Evolutionary conservation across 2,797 vertebrate genomes (phyloP).

Genomic region (Gymnoscopelus microlampas): DNA sequence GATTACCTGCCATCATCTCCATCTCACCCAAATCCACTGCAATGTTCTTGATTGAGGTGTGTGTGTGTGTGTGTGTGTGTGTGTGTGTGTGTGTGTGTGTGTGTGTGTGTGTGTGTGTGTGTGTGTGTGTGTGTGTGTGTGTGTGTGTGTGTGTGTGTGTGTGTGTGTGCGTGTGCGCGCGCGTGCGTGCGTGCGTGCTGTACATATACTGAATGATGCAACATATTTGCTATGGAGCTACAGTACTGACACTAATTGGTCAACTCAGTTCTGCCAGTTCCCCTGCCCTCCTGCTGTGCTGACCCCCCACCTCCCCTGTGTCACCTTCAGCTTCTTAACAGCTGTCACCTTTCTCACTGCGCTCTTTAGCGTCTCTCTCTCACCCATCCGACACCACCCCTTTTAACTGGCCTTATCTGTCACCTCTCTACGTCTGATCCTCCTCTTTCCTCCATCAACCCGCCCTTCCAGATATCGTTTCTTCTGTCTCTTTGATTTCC

Average conservation of each 20-base stretch:
- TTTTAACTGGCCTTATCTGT: constrained; percentile 50
- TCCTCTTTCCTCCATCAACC: constrained; percentile 34
- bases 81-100: not conserved
- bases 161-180: not conserved
- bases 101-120: not conserved
- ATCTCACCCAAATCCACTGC: no score
- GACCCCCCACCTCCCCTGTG: no score
- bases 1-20: no score
- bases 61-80: not conserved
- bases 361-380: constrained; percentile 22
- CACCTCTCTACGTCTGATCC: constrained; percentile 42
- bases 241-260: no score
- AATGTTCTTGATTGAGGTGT: not conserved
- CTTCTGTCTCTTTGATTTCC: constrained; percentile 59
- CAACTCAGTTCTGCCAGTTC: no score
- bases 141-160: not conserved
- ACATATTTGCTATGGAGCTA: no score
- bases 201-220: no score
- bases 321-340: no score
- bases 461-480: constrained; percentile 41
- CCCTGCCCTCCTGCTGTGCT: no score
- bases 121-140: not conserved
- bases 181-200: no score
- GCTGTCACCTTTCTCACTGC: no score
- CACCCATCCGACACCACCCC: constrained; percentile 6